Percentiles rank a stretch among this genome's conserved stretches.
Evolutionary conservation across 2,113 vertebrate species (phyloP).

Genomic region (Trachemys scripta): DNA sequence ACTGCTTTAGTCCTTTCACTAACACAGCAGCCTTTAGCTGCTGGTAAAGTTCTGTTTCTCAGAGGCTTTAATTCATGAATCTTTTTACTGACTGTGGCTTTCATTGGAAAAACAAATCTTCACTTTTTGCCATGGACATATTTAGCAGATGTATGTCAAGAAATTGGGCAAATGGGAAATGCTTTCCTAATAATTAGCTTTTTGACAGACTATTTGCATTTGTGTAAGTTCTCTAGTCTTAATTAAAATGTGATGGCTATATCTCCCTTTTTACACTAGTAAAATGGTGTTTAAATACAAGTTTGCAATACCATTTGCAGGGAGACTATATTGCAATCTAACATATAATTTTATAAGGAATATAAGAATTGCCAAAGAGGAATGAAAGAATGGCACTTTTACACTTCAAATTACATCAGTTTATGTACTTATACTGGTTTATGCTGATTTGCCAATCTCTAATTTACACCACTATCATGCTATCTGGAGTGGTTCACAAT

Average conservation of each 20-base stretch:
- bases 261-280: background rate
- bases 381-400: background rate
- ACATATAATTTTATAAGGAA: background rate
- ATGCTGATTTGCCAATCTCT: background rate
- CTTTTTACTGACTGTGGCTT: background rate
- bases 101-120: background rate
- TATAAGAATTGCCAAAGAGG: background rate
- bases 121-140: background rate
- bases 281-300: background rate
- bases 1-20: background rate
- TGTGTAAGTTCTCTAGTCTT: background rate
- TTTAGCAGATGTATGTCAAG: background rate
- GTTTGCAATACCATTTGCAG: background rate
- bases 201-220: background rate
- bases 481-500: background rate
- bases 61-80: background rate
- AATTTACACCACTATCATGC: background rate
- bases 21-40: background rate
- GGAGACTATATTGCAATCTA: fast-evolving
- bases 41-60: background rate
- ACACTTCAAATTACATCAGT: background rate
- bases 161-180: background rate
- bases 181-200: background rate
- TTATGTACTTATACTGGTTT: background rate
- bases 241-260: background rate